Evolutionary conservation across 2,113 vertebrate genomes (phyloP).

Genomic region (Caretta caretta): DNA sequence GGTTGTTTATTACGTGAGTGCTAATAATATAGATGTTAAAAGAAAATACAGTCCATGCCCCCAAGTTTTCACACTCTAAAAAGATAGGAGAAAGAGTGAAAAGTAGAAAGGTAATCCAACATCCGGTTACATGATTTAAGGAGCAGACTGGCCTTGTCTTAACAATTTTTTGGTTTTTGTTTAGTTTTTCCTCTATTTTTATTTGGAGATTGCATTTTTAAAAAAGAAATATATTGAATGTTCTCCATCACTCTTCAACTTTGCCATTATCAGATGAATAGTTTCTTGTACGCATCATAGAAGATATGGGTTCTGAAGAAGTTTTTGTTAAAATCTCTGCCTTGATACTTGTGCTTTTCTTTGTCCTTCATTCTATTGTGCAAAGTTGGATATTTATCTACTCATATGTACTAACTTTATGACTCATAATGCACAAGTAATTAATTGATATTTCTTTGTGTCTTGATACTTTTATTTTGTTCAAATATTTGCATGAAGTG

Average conservation of each 20-base stretch:
- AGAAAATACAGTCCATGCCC: not conserved
- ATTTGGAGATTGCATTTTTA: not conserved
- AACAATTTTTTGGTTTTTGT: no score
- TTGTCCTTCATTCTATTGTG: not conserved
- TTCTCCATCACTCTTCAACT: not conserved
- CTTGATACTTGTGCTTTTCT: not conserved
- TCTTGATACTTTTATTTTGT: not conserved
- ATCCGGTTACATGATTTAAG: no score
- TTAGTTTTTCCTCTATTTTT: not conserved
- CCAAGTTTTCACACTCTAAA: not conserved
- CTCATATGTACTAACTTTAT: not conserved
- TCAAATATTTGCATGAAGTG: not conserved
- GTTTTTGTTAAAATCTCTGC: not conserved
- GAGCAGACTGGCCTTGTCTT: no score
- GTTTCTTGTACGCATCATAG: not conserved
- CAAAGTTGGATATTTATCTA: not conserved
- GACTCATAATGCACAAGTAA: not conserved
- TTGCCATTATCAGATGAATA: rapidly evolving
- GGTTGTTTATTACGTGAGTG: not conserved
- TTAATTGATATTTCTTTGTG: not conserved
- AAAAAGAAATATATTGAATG: not conserved
- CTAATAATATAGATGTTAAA: not conserved
- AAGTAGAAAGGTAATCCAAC: no score
- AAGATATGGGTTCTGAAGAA: not conserved
- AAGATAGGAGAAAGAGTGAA: no score